Conservation (phyloP, 2,797 vertebrate species). For the Aphelocoma californica region DNA sequence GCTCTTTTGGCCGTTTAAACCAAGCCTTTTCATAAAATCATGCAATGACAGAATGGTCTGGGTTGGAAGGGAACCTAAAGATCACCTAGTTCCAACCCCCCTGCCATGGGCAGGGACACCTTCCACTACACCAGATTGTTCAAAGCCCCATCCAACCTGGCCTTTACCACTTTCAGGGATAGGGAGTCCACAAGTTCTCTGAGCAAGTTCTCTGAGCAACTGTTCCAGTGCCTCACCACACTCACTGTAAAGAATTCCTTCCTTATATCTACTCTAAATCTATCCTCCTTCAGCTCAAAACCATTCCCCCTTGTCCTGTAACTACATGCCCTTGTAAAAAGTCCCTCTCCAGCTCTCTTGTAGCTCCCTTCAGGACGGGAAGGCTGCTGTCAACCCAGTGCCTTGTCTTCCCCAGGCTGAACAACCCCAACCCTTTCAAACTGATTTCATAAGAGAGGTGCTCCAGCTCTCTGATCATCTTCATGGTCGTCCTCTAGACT, state of each 20-base stretch:
- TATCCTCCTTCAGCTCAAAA: neutral
- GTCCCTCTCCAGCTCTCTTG: neutral
- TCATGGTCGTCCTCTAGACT: neutral
- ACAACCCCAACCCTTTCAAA: neutral
- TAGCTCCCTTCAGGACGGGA: neutral
- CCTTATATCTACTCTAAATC: neutral
- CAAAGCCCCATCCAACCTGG: neutral
- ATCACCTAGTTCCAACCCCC: neutral
- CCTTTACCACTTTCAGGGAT: neutral
- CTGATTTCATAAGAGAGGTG: neutral
- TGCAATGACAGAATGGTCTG: neutral
- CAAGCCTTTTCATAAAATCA: neutral
- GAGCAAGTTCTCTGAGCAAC: neutral
- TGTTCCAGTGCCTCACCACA: neutral
- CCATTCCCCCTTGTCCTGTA: neutral
- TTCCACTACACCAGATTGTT: neutral
- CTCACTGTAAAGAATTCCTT: neutral
- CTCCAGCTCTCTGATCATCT: neutral
- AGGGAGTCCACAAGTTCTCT: neutral
- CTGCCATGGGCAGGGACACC: neutral
- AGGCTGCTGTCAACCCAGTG: too few species aligned
- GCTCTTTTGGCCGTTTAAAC: neutral
- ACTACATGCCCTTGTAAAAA: too few species aligned
- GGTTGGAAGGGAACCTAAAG: neutral
- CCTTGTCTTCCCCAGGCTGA: neutral